A percentile compares a stretch with the other conserved stretches of the same genome.
phyloP scores from a whole-genome alignment of 2,797 vertebrate genomes.

The Simalia tracyae region DNA sequence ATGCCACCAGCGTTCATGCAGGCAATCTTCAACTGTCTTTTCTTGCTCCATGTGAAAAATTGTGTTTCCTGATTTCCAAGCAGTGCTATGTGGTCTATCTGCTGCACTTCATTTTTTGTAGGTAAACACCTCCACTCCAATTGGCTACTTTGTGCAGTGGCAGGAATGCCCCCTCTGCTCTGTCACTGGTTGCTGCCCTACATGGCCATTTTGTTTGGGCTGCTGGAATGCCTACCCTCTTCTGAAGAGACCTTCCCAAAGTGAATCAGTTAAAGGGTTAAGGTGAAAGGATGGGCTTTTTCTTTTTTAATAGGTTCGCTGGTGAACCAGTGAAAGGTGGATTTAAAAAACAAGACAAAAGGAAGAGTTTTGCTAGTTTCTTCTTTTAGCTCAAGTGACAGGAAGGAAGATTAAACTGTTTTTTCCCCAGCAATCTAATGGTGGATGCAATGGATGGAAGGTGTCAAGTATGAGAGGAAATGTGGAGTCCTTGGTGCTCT shows the following conservation, averaged over 20 bases:
- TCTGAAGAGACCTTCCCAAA: neutral
- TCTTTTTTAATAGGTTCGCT: neutral
- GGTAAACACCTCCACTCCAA: neutral
- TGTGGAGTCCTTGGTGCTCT: no score
- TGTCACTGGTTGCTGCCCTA: neutral
- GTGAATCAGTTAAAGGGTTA: neutral
- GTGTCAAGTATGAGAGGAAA: neutral
- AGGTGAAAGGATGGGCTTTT: neutral
- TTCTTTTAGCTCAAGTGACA: neutral
- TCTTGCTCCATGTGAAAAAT: neutral
- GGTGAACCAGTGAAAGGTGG: neutral
- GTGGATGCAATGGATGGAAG: neutral
- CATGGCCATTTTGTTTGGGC: neutral
- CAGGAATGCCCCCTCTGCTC: neutral
- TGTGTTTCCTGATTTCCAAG: neutral
- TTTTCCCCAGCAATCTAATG: neutral
- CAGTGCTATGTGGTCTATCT: neutral
- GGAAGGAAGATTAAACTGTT: neutral
- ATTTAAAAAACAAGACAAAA: neutral
- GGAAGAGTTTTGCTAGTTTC: neutral
- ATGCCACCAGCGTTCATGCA: neutral
- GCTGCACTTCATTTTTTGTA: neutral
- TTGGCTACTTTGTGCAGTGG: neutral
- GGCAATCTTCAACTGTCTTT: neutral
- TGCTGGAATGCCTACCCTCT: neutral